phyloP scores from a whole-genome alignment of 1,140 invertebrate genomes.

The Kradibia gibbosae region DNA sequence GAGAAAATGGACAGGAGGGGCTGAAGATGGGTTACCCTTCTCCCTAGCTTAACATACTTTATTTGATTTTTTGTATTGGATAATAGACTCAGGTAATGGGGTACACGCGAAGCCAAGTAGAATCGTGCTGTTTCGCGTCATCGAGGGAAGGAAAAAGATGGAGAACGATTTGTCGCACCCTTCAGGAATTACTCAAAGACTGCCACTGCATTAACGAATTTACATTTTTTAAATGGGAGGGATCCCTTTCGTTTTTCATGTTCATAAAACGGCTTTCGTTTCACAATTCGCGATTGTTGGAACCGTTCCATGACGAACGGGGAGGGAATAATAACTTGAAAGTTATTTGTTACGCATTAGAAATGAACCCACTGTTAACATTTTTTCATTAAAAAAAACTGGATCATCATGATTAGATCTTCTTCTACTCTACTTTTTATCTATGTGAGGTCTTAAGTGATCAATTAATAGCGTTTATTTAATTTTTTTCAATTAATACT shows the following conservation, averaged over 20 bases:
- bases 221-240: slow-evolving; percentile 74
- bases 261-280: not conserved
- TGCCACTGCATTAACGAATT: slow-evolving; percentile 71
- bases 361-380: slow-evolving; percentile 66
- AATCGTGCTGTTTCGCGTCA: slow-evolving; percentile 55
- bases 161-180: slow-evolving; percentile 3
- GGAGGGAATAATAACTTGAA: slow-evolving; percentile 69
- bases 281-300: not conserved
- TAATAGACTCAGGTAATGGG: slow-evolving; percentile 71
- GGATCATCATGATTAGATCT: slow-evolving; percentile 54
- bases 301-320: not conserved
- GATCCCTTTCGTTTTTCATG: slow-evolving; percentile 56
- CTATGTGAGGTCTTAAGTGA: slow-evolving; percentile 34
- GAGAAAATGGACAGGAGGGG: not conserved
- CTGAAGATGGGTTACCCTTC: slow-evolving; percentile 23
- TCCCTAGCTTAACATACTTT: slow-evolving; percentile 72
- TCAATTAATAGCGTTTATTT: slow-evolving; percentile 63
- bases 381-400: slow-evolving; percentile 71
- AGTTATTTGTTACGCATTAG: slow-evolving; percentile 70
- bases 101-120: slow-evolving; percentile 53
- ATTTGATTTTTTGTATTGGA: slow-evolving; percentile 74
- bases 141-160: not conserved
- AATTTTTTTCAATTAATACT: too few species aligned
- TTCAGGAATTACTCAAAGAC: slow-evolving; percentile 25
- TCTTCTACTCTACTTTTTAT: not conserved